A percentile compares a stretch with the other conserved stretches of the same genome.
Conservation (phyloP, 2,113 vertebrate species). For the Anoura caudifer region DNA sequence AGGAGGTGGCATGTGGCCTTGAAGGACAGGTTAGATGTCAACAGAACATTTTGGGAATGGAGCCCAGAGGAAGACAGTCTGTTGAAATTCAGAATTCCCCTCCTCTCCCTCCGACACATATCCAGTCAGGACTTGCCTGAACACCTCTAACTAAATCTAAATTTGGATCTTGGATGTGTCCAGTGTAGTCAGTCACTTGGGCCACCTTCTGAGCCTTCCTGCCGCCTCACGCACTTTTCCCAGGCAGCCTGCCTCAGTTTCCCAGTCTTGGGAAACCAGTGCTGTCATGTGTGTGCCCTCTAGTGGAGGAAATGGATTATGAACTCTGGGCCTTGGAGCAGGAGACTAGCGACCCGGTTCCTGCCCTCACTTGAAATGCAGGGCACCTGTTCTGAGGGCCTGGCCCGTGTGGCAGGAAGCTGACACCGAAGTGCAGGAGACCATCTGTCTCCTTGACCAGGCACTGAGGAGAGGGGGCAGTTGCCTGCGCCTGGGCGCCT, state of each 20-base stretch:
- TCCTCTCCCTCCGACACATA: neutral
- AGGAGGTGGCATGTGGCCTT: neutral
- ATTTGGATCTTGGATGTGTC: neutral
- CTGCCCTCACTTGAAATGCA: neutral
- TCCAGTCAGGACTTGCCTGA: neutral
- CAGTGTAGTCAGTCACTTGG: rapidly evolving
- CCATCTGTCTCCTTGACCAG: neutral
- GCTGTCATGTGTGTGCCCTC: neutral
- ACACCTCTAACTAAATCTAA: neutral
- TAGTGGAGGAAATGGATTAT: neutral
- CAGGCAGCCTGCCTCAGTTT: neutral
- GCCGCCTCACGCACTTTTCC: neutral
- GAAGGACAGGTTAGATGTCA: neutral
- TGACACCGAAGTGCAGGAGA: rapidly evolving
- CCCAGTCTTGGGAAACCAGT: neutral
- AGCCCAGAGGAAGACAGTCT: neutral
- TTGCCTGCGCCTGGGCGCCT: neutral
- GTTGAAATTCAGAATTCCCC: neutral
- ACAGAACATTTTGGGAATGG: neutral
- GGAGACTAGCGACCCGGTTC: neutral
- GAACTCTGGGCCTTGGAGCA: neutral
- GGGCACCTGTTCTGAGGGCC: rapidly evolving
- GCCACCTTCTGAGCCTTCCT: neutral
- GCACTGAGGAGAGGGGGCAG: rapidly evolving
- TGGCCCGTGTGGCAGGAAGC: neutral